Percentiles rank a stretch among this genome's conserved stretches.
Conservation (phyloP, 1,140 invertebrate genomes). For the Diabrotica virgifera region DNA sequence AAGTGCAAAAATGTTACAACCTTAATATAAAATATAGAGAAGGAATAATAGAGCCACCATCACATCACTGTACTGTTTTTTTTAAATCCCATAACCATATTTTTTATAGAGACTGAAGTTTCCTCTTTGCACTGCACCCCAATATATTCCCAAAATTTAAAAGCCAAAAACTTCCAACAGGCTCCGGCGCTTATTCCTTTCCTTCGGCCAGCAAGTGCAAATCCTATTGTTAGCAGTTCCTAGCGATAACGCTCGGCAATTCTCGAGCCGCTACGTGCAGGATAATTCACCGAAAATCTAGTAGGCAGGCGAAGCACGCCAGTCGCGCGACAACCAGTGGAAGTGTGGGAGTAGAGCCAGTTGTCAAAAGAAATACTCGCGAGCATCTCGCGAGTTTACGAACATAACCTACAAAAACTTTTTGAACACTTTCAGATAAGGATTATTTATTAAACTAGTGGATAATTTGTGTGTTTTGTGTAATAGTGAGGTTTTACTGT, state of each 20-base stretch:
- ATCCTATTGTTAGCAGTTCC: constrained; percentile 12
- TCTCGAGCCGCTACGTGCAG: constrained; percentile 15
- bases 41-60: too few relatives aligned
- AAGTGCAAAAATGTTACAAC: too few relatives aligned
- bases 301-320: constrained; percentile 5
- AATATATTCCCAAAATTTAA: too few relatives aligned
- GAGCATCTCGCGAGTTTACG: background rate
- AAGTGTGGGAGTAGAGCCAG: background rate
- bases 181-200: background rate
- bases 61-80: too few relatives aligned
- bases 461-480: constrained; percentile 12
- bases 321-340: constrained; percentile 14
- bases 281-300: constrained; percentile 16
- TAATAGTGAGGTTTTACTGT: constrained; percentile 3
- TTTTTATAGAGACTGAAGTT: too few relatives aligned
- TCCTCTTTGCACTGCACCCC: too few relatives aligned
- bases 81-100: too few relatives aligned
- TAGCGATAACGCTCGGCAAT: constrained; percentile 11
- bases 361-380: constrained; percentile 5
- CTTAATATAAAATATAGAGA: too few relatives aligned
- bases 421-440: background rate
- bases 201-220: constrained; percentile 12
- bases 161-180: too few relatives aligned
- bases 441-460: constrained; percentile 9
- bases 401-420: constrained; percentile 5